Percentiles rank a stretch among this genome's conserved stretches.
Conservation (phyloP, 2,797 vertebrate species). For the Sebastes matsubarae region DNA sequence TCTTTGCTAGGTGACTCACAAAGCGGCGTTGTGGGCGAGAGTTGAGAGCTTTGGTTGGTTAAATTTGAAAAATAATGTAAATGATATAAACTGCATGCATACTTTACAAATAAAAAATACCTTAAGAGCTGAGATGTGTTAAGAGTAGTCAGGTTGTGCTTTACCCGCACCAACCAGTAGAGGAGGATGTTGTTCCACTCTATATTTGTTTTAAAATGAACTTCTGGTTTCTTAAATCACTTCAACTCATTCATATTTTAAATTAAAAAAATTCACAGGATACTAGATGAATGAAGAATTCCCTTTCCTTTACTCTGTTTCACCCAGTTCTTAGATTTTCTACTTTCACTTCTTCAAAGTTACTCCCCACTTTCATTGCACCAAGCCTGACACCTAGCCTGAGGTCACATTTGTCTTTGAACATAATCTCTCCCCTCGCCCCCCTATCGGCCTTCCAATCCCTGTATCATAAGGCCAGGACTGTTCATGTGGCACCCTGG, state of each 20-base stretch:
- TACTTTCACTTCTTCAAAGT: slow-evolving; percentile 15
- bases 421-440: slow-evolving; percentile 8
- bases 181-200: slow-evolving; percentile 39
- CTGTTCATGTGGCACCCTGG: slow-evolving; percentile 55
- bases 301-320: neutral
- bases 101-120: neutral
- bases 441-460: slow-evolving; percentile 23
- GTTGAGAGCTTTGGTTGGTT: neutral
- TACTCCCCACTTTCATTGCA: neutral
- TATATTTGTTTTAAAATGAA: neutral
- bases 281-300: neutral
- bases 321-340: neutral
- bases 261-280: neutral
- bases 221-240: neutral
- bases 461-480: slow-evolving; percentile 33
- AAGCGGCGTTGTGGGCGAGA: neutral
- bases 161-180: slow-evolving; percentile 41
- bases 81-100: neutral
- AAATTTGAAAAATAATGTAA: neutral
- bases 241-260: neutral
- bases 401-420: slow-evolving; percentile 54
- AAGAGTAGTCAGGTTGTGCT: neutral
- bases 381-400: slow-evolving; percentile 17
- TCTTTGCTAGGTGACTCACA: slow-evolving; percentile 7
- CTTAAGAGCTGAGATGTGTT: neutral